These are phyloP conservation scores for Phenganax subtilis DNA, from an alignment of 92 coral and sea anemone genomes.

Conservation along the genomic window DNA sequence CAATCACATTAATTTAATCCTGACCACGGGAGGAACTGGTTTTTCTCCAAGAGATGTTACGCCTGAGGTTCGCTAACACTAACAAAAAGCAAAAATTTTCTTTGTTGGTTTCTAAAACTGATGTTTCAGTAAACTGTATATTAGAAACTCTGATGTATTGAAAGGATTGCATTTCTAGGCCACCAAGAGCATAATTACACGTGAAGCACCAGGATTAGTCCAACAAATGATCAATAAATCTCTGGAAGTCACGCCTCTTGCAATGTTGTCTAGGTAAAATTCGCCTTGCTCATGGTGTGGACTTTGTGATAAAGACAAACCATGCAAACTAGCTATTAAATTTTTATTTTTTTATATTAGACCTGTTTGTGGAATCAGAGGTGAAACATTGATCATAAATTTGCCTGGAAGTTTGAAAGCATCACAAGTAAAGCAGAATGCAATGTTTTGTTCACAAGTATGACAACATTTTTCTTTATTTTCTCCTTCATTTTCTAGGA, in stretches of 20 bases:
- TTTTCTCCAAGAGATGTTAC: slow-evolving; percentile 96
- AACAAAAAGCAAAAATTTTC: not conserved
- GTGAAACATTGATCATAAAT: slow-evolving; percentile 66
- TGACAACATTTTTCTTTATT: not conserved
- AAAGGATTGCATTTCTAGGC: slow-evolving; percentile 46
- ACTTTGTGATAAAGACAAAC: not conserved
- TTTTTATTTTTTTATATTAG: slow-evolving; percentile 22
- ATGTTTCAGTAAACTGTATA: not conserved
- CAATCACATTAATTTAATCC: slow-evolving; percentile 59
- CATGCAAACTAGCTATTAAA: not conserved
- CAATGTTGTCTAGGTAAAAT: slow-evolving; percentile 76
- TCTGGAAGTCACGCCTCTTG: slow-evolving; percentile 83
- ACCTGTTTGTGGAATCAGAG: slow-evolving; percentile 87
- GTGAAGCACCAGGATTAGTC: slow-evolving; percentile 77
- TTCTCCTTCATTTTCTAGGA: slow-evolving; percentile 44
- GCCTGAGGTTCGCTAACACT: slow-evolving; percentile 61
- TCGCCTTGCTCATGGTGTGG: not conserved
- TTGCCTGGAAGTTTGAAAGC: slow-evolving; percentile 92
- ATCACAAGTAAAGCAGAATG: slow-evolving; percentile 56
- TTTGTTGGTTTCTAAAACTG: not conserved
- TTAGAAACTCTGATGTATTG: not conserved
- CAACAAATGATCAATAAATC: slow-evolving; percentile 72
- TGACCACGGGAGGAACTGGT: slow-evolving; percentile 97
- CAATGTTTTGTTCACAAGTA: not conserved
- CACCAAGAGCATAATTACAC: slow-evolving; percentile 65